phyloP scores from a whole-genome alignment of 92 coral and sea anemone species.

The Plumapathes pennacea region DNA sequence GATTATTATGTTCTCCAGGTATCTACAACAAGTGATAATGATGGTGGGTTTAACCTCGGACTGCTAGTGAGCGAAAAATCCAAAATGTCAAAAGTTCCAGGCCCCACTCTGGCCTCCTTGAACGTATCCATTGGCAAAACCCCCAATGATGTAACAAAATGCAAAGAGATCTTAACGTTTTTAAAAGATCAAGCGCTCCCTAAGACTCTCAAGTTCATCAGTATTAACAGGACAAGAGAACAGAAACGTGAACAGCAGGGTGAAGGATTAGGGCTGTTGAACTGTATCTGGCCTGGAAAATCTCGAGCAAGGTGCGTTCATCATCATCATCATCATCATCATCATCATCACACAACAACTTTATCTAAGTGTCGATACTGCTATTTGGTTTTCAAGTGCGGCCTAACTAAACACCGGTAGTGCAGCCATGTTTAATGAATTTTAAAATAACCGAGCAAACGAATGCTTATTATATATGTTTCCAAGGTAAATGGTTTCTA shows the following conservation, averaged over 20 bases:
- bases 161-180: conserved; percentile 68
- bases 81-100: conserved; percentile 25
- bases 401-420: no score
- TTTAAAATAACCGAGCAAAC: no score
- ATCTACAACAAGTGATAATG: no score
- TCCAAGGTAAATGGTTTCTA: no score
- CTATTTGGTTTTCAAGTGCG: no score
- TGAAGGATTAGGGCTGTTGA: conserved; percentile 49
- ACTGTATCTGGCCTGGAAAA: conserved; percentile 65
- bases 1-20: no score
- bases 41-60: conserved; percentile 40
- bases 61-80: conserved; percentile 41
- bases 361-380: no score
- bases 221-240: conserved; percentile 38
- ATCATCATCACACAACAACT: no score
- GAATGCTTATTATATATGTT: no score
- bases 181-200: conserved; percentile 77
- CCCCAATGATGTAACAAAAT: conserved; percentile 47
- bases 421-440: no score
- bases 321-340: no score
- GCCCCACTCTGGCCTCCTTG: conserved; percentile 59
- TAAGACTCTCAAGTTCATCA: conserved; percentile 64
- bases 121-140: conserved; percentile 47
- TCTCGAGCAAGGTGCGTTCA: conserved; percentile 47
- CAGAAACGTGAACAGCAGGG: conserved; percentile 25